phyloP scores from a whole-genome alignment of 1,140 invertebrate genomes.

The Bombus picipes region DNA sequence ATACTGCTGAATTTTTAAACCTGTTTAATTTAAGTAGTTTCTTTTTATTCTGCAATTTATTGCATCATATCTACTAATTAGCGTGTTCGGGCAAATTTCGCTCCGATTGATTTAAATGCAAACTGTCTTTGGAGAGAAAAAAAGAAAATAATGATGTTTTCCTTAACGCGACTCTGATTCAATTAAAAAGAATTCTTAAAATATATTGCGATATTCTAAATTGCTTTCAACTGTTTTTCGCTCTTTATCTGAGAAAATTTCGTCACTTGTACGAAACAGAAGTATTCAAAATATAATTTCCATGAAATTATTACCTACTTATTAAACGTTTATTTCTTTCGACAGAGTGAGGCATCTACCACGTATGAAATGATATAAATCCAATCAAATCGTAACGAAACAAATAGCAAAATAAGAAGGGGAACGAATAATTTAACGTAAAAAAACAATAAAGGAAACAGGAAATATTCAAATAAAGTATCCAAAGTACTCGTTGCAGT shows the following conservation, averaged over 20 bases:
- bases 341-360: background rate
- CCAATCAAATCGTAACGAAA: too few relatives aligned
- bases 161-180: background rate
- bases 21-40: background rate
- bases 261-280: too few relatives aligned
- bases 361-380: background rate
- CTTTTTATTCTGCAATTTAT: background rate
- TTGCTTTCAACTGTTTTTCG: background rate
- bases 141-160: background rate
- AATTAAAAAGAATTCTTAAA: background rate
- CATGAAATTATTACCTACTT: background rate
- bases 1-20: background rate
- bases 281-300: too few relatives aligned
- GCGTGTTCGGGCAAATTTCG: background rate
- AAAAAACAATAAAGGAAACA: too few relatives aligned
- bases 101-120: background rate
- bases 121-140: background rate
- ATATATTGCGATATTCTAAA: background rate
- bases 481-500: too few relatives aligned
- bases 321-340: background rate
- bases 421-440: too few relatives aligned
- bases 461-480: too few relatives aligned
- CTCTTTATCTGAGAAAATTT: background rate
- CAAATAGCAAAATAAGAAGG: too few relatives aligned
- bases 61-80: too few relatives aligned